Evolutionary conservation across 2,888 invertebrate genomes (phyloP).

Genomic region (Euzetes globulus): DNA sequence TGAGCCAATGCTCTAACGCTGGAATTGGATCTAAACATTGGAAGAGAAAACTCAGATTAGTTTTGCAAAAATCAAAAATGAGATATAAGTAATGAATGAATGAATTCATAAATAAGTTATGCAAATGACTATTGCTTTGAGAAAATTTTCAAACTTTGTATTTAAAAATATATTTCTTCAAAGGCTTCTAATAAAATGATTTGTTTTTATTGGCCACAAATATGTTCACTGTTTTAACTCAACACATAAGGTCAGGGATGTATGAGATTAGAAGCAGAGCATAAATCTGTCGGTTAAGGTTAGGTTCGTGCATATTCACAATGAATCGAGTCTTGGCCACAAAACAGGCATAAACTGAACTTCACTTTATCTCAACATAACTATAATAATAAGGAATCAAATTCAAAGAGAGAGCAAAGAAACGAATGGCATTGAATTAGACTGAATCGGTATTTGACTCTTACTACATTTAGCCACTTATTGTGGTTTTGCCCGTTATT

Average conservation of each 20-base stretch:
- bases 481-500: slow-evolving; percentile 28
- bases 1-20: slow-evolving; percentile 31
- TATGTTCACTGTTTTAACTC: background rate
- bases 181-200: background rate
- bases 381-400: background rate
- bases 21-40: slow-evolving; percentile 20
- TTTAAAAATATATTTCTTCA: background rate
- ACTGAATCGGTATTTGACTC: background rate
- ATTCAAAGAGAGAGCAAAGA: background rate
- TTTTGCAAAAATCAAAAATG: background rate
- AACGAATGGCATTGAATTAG: background rate
- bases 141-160: background rate
- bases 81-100: background rate
- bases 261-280: background rate
- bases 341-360: background rate
- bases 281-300: background rate
- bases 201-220: slow-evolving; percentile 22
- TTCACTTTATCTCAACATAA: background rate
- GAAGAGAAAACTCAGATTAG: background rate
- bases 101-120: background rate
- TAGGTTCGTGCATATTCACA: slow-evolving; percentile 1
- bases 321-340: background rate
- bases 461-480: background rate
- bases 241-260: slow-evolving; percentile 9
- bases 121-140: slow-evolving; percentile 7